Evolutionary conservation across 1,140 invertebrate genomes (phyloP).

Genomic region (Trachymyrmex septentrionalis): DNA sequence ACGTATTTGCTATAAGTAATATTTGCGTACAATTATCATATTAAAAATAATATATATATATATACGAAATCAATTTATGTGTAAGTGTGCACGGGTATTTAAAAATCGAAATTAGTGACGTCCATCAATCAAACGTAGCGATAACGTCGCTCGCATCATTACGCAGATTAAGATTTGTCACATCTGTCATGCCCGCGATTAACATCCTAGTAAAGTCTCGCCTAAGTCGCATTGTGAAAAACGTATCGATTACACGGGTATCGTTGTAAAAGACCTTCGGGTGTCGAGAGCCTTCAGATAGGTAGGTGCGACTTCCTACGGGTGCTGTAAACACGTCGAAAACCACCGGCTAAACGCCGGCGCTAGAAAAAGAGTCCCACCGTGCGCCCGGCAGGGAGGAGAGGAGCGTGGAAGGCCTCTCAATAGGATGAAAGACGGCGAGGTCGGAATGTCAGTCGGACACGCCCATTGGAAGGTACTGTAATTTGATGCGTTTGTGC

Average conservation of each 20-base stretch:
- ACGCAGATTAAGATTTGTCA: slow-evolving; percentile 6
- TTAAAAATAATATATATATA: slow-evolving; percentile 1
- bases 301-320: slow-evolving; percentile 69
- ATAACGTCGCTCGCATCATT: slow-evolving; percentile 34
- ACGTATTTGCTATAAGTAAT: not conserved
- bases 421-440: slow-evolving; percentile 73
- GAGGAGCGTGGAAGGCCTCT: slow-evolving; percentile 25
- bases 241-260: slow-evolving; percentile 60
- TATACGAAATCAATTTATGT: not conserved
- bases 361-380: slow-evolving; percentile 67
- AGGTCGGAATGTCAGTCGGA: slow-evolving; percentile 73
- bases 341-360: slow-evolving; percentile 58
- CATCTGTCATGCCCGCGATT: not conserved
- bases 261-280: slow-evolving; percentile 46
- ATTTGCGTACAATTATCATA: not conserved
- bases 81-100: not conserved
- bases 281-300: slow-evolving; percentile 1
- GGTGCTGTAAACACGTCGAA: slow-evolving; percentile 65
- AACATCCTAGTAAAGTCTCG: slow-evolving; percentile 17
- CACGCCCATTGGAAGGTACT: slow-evolving; percentile 71
- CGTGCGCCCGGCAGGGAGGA: not conserved
- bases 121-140: slow-evolving; percentile 14
- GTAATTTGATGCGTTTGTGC: slow-evolving; percentile 72
- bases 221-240: slow-evolving; percentile 52
- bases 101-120: not conserved